These are phyloP conservation scores for Lasioglossum figueresi DNA, from an alignment of 2,888 invertebrate species.

Conservation along the genomic window DNA sequence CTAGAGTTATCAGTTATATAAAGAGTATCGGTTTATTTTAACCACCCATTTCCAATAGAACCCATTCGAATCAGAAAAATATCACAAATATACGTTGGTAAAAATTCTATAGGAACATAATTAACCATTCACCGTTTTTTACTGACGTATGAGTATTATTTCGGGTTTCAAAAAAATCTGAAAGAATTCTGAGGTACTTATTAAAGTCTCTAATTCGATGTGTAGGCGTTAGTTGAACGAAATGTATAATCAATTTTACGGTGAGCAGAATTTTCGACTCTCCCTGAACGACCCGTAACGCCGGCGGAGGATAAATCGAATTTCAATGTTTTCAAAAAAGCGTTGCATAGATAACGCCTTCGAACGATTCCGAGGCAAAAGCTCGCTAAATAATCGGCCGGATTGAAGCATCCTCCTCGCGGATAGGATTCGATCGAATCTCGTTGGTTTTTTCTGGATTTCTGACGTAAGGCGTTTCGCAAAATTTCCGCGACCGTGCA, in stretches of 20 bases:
- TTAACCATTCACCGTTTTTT: no score
- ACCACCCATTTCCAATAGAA: no score
- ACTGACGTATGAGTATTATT: neutral
- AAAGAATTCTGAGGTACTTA: neutral
- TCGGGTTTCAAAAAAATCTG: neutral
- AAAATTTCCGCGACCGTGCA: constrained; percentile 12
- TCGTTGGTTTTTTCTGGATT: neutral
- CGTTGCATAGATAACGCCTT: neutral
- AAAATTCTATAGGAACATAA: no score
- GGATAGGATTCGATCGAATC: constrained; percentile 16
- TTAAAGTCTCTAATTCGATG: neutral
- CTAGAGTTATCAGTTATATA: no score
- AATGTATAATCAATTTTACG: neutral
- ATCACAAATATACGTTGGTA: no score
- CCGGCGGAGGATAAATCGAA: neutral
- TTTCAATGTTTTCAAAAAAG: neutral
- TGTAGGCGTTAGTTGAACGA: neutral
- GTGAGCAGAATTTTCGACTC: neutral
- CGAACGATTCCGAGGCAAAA: neutral
- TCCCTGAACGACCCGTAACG: no score
- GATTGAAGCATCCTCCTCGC: neutral
- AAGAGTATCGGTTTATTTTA: no score
- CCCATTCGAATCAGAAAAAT: no score
- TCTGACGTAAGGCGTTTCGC: neutral
- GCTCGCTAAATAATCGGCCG: neutral